Evolutionary conservation across 2,113 vertebrate species (phyloP).

Genomic region (Recurvirostra avosetta): DNA sequence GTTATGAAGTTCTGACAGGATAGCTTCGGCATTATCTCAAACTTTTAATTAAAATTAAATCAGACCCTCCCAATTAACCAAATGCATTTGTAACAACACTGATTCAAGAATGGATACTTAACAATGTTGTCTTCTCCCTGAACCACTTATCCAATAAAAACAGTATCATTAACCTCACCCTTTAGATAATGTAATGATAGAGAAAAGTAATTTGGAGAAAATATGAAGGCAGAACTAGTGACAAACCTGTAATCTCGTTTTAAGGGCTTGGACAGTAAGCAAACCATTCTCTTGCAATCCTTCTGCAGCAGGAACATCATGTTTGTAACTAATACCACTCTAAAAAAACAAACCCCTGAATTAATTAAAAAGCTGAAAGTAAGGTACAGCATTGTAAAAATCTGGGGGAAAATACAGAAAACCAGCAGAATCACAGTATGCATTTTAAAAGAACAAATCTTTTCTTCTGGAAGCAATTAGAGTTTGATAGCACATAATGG

Average conservation of each 20-base stretch:
- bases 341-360: slow-evolving; percentile 9
- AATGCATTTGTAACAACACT: neutral
- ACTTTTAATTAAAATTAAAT: neutral
- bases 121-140: neutral
- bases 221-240: neutral
- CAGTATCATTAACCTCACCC: neutral
- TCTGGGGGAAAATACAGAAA: neutral
- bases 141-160: neutral
- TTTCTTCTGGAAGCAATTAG: neutral
- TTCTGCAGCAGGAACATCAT: slow-evolving; percentile 23
- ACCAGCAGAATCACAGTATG: neutral
- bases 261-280: slow-evolving; percentile 81
- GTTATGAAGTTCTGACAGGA: neutral
- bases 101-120: neutral
- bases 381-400: neutral
- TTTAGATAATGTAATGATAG: neutral
- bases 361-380: neutral
- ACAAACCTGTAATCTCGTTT: slow-evolving; percentile 87
- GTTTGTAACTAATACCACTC: slow-evolving; percentile 16
- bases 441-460: neutral
- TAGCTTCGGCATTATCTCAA: neutral
- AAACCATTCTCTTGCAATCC: slow-evolving; percentile 71
- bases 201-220: neutral
- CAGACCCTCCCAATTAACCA: neutral
- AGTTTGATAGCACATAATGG: neutral